phyloP scores from a whole-genome alignment of 2,113 vertebrate species.

The Tonatia bakeri region DNA sequence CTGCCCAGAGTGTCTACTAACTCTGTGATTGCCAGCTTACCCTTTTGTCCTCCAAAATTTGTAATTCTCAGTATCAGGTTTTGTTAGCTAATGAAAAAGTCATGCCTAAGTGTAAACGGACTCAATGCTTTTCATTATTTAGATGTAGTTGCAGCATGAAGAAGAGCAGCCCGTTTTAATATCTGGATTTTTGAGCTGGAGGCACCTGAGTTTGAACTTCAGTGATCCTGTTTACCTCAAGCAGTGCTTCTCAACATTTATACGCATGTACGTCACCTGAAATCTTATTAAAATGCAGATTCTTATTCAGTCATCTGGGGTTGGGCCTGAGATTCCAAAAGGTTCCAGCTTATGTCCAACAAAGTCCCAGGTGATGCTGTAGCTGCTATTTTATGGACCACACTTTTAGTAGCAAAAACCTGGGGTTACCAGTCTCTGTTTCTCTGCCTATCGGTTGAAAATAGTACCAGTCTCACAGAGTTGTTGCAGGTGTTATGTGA shows the following conservation, averaged over 20 bases:
- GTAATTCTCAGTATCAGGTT: slow-evolving; percentile 18
- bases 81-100: slow-evolving; percentile 17
- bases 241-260: background rate
- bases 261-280: background rate
- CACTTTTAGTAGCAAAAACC: background rate
- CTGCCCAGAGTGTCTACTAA: background rate
- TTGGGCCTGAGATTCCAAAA: background rate
- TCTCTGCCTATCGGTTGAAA: background rate
- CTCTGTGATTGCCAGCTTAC: background rate
- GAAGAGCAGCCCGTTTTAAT: background rate
- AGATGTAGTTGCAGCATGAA: background rate
- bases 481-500: background rate
- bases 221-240: background rate
- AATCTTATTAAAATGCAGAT: background rate
- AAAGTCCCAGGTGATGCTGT: background rate
- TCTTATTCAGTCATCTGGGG: background rate
- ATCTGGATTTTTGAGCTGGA: background rate
- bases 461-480: background rate
- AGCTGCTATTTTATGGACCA: background rate
- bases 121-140: background rate
- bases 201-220: background rate
- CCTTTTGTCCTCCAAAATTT: background rate
- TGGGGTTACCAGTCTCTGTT: background rate
- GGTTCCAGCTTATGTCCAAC: background rate
- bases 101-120: background rate